A percentile compares a stretch with the other conserved stretches of the same genome.
Evolutionary conservation across 2,888 invertebrate genomes (phyloP).

Genomic region (Ophraella communa): DNA sequence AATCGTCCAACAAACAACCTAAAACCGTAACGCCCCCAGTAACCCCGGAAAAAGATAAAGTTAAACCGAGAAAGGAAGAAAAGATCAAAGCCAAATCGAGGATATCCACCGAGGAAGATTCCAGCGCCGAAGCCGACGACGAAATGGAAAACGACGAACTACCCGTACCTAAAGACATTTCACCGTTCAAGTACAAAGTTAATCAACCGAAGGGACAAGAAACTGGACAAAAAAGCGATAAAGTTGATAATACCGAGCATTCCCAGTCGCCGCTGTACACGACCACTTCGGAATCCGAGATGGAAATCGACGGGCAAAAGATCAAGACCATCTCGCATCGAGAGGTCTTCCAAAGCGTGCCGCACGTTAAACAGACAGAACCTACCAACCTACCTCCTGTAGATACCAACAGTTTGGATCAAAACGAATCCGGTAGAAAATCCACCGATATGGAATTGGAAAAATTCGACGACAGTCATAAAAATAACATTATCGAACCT

Average conservation of each 20-base stretch:
- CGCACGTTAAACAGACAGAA: constrained; percentile 35
- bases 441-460: constrained; percentile 51
- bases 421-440: constrained; percentile 42
- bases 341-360: constrained; percentile 52
- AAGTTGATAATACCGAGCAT: constrained; percentile 38
- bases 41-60: constrained; percentile 32
- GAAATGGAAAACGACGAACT: constrained; percentile 72
- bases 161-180: constrained; percentile 60
- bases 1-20: constrained; percentile 36
- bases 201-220: constrained; percentile 61
- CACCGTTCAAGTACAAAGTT: constrained; percentile 54
- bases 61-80: constrained; percentile 46
- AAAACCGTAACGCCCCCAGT: constrained; percentile 33
- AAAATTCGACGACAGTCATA: constrained; percentile 44
- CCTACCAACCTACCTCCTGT: constrained; percentile 14
- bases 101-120: constrained; percentile 66
- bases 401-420: constrained; percentile 9
- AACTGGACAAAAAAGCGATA: constrained; percentile 53
- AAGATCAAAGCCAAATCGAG: constrained; percentile 54
- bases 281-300: constrained; percentile 59
- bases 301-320: constrained; percentile 60
- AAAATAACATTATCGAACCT: constrained; percentile 30
- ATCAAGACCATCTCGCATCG: constrained; percentile 58
- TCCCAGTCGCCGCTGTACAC: constrained; percentile 48
- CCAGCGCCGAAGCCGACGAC: constrained; percentile 71